Evolutionary conservation across 2,797 vertebrate genomes (phyloP), one percentile per base, ranked within the genome.

Genomic region (Amblyraja radiata): DNA sequence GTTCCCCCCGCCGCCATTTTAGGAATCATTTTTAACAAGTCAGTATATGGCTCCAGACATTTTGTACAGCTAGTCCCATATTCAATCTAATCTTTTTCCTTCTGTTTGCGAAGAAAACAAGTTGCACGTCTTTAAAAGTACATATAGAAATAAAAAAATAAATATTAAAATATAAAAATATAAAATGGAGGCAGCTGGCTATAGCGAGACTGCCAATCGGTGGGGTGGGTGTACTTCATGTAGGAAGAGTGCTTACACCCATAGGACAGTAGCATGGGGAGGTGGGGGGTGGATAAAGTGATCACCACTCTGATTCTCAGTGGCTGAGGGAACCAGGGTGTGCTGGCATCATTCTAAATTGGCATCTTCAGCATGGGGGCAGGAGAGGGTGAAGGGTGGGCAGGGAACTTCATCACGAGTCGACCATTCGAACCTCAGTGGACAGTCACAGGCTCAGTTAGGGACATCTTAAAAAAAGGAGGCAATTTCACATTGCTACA

Each of bases 121-220:
- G 84, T 32, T 65, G 84, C 61, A 65, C 32, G 32, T 32, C 14
- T 39, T 88, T 88, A 8, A 32, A 65, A 14, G 28, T 61, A n/a
- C 0, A 46, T 9, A 18, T 23, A 28, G 25, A 14, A 84, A 61
- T 36, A 32, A 36, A 88, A 88, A 58, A 88, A 88, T 88, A 88
- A 88, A 88, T 88, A 88, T 65, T 65, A 68, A 88, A 63, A 65
- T 88, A 88, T 68, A 61, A 65, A 86, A 86, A 58, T 58, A 83
- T 58, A 86, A 88, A 65, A 65, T 7, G n/a, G 8, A 68, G 16
- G 61, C 61, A 65, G 84, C 36, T 88, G 7, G 39, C 39, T 46
- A 46, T 21, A 7, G n/a, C 0, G 36, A 65, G 6, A n/a, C 6
- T 32, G 61, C 9, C 1, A 81, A 21, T n/a, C 6, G 1, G 25